phyloP scores from a whole-genome alignment of 2,113 vertebrate genomes.

The Tringa solitaria region DNA sequence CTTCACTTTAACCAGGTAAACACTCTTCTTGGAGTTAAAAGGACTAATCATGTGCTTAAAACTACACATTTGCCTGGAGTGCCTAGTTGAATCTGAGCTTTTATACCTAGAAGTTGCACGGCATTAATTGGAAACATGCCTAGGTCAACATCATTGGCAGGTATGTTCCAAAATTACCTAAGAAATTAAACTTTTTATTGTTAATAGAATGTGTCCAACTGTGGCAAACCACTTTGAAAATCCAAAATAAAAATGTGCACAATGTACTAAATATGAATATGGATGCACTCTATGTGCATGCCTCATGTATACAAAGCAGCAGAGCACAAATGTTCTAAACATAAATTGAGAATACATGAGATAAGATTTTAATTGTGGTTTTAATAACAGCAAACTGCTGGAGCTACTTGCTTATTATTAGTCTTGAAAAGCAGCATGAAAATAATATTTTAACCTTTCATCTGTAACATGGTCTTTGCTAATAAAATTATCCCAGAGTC shows the following conservation, averaged over 20 bases:
- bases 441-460: constrained; percentile 49
- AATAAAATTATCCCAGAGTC: constrained; percentile 36
- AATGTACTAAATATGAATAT: not conserved
- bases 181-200: not conserved
- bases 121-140: not conserved
- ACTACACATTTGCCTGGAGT: not conserved
- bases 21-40: not conserved
- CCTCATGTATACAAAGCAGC: not conserved
- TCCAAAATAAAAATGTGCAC: not conserved
- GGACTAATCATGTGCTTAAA: not conserved
- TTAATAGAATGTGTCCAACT: not conserved
- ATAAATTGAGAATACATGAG: not conserved
- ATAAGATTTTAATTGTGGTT: constrained; percentile 28
- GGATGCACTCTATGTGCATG: not conserved
- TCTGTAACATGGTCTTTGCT: constrained; percentile 1
- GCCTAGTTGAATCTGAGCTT: not conserved
- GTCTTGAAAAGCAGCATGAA: not conserved
- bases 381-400: constrained; percentile 8
- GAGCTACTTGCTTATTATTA: constrained; percentile 13
- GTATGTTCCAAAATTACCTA: not conserved
- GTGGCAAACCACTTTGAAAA: not conserved
- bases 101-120: not conserved
- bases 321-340: not conserved
- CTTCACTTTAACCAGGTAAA: constrained; percentile 27
- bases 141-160: not conserved